These are phyloP conservation scores for Gymnocypris eckloni DNA, from an alignment of 2,797 vertebrate genomes.

Conservation along the genomic window DNA sequence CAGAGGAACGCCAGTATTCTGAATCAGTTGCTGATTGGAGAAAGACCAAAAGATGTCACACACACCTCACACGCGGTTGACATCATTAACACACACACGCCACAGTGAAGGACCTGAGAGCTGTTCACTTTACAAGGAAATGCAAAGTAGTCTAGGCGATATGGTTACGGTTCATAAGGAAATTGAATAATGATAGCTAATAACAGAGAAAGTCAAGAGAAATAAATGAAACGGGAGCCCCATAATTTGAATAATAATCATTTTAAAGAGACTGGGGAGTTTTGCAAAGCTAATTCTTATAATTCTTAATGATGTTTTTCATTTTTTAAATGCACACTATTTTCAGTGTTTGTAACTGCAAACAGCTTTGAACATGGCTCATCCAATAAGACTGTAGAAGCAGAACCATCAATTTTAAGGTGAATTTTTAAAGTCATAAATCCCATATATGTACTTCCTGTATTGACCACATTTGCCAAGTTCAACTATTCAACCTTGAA, in stretches of 20 bases:
- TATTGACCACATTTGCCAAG: neutral
- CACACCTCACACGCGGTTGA: conserved; percentile 34
- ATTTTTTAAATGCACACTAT: neutral
- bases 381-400: neutral
- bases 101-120: neutral
- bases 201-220: neutral
- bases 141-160: conserved; percentile 37
- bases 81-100: conserved; percentile 55
- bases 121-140: conserved; percentile 30
- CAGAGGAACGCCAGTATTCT: conserved; percentile 70
- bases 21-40: conserved; percentile 64
- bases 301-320: too few relatives aligned
- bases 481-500: too few relatives aligned
- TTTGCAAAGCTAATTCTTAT: neutral
- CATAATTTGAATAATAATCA: neutral
- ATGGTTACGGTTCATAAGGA: neutral
- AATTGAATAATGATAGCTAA: neutral
- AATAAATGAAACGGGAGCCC: neutral
- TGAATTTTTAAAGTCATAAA: neutral
- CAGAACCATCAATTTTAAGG: neutral
- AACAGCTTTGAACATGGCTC: neutral
- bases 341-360: neutral
- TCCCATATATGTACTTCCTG: neutral
- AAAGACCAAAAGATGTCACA: conserved; percentile 32
- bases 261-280: neutral